Evolutionary conservation across 2,113 vertebrate species (phyloP).

Genomic region (Lagopus leucura): DNA sequence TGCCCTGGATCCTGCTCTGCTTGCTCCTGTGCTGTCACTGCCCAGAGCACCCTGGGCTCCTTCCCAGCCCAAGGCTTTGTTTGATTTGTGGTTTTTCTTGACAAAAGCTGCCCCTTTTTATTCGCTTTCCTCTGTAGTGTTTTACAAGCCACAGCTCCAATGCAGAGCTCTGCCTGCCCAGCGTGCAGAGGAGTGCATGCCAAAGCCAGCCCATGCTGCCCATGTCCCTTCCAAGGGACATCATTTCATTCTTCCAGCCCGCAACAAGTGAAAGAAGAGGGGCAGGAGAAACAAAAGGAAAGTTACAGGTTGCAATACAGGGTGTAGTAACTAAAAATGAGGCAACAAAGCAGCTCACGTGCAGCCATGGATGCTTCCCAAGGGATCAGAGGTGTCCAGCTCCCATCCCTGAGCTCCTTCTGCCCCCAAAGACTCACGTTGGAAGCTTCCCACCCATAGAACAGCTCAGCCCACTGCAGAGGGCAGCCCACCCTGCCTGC

Average conservation of each 20-base stretch:
- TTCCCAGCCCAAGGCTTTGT: neutral
- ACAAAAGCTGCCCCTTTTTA: neutral
- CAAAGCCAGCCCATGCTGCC: neutral
- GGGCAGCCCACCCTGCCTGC: neutral
- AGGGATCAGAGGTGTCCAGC: neutral
- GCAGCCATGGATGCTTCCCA: no score
- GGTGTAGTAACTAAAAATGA: neutral
- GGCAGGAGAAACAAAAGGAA: neutral
- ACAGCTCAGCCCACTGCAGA: neutral
- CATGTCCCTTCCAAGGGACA: accelerated
- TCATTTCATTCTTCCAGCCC: neutral
- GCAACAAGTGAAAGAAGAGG: neutral
- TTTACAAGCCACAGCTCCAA: neutral
- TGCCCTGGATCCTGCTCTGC: neutral
- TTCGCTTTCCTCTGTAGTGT: neutral
- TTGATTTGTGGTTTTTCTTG: neutral
- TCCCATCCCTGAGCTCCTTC: neutral
- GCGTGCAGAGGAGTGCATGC: neutral
- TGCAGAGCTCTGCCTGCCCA: neutral
- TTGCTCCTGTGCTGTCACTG: neutral
- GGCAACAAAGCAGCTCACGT: neutral
- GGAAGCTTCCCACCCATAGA: neutral
- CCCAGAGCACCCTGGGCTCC: neutral
- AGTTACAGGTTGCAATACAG: neutral
- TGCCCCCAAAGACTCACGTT: neutral